These are phyloP conservation scores for Aratinga solstitialis DNA, from an alignment of 2,797 vertebrate genomes.

Conservation along the genomic window DNA sequence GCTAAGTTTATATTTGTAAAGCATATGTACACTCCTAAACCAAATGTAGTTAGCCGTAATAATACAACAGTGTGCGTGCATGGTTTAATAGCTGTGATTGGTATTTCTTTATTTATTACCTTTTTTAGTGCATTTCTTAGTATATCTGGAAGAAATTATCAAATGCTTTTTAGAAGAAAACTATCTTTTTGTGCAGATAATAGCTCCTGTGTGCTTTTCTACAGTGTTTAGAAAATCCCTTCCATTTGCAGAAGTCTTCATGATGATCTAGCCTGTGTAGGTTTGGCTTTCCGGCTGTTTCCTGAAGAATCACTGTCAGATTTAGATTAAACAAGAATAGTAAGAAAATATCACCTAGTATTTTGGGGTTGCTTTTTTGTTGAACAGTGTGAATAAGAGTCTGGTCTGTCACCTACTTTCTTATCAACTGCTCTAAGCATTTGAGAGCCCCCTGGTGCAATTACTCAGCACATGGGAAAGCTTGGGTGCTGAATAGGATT, in stretches of 20 bases:
- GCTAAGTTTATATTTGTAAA: background rate
- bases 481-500: background rate
- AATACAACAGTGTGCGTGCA: background rate
- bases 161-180: background rate
- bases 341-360: background rate
- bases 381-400: background rate
- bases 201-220: background rate
- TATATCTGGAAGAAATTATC: background rate
- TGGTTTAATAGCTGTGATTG: background rate
- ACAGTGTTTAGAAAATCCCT: background rate
- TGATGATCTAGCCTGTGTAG: background rate
- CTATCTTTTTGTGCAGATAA: background rate
- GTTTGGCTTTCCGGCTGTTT: accelerated
- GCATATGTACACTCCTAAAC: background rate
- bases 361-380: background rate
- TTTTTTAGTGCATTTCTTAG: background rate
- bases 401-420: background rate
- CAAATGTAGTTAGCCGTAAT: background rate
- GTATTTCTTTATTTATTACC: background rate
- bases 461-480: background rate
- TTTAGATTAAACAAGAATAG: background rate
- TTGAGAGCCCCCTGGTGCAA: background rate
- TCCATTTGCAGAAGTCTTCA: background rate
- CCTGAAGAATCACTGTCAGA: background rate
- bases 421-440: background rate